Evolutionary conservation across 2,888 invertebrate genomes (phyloP).

Genomic region (Malthinus seriepunctatus): DNA sequence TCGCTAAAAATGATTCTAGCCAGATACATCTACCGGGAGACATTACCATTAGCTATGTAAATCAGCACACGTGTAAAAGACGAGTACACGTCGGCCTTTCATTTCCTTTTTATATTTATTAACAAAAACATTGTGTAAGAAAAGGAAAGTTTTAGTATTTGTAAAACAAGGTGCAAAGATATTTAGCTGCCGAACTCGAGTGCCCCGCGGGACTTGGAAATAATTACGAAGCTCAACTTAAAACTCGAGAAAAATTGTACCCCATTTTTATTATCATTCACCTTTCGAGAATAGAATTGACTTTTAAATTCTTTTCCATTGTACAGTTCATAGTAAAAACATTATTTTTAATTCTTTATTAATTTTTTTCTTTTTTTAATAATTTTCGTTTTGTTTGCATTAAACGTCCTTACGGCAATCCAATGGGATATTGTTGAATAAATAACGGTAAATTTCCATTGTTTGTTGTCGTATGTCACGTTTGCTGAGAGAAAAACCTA

Average conservation of each 20-base stretch:
- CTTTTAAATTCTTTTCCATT: slow-evolving; percentile 35
- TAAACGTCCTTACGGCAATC: no score
- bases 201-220: slow-evolving; percentile 49
- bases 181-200: slow-evolving; percentile 41
- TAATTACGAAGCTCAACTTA: slow-evolving; percentile 54
- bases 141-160: slow-evolving; percentile 26
- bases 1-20: slow-evolving; percentile 47
- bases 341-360: not conserved
- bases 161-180: slow-evolving; percentile 27
- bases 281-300: slow-evolving; percentile 51
- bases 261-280: slow-evolving; percentile 55
- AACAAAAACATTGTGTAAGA: slow-evolving; percentile 14
- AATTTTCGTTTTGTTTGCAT: no score
- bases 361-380: not conserved
- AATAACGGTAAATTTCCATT: no score
- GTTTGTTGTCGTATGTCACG: no score
- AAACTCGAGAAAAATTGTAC: slow-evolving; percentile 54
- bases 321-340: slow-evolving; percentile 26
- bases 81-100: slow-evolving; percentile 16
- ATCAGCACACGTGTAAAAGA: slow-evolving; percentile 31
- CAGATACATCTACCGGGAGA: slow-evolving; percentile 47
- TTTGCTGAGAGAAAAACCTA: no score
- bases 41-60: slow-evolving; percentile 49
- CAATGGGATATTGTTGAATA: no score
- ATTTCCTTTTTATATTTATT: slow-evolving; percentile 6